These are phyloP conservation scores for Lytechinus variegatus DNA, from an alignment of 35 echinoderm and acorn worm species.

Conservation along the genomic window DNA sequence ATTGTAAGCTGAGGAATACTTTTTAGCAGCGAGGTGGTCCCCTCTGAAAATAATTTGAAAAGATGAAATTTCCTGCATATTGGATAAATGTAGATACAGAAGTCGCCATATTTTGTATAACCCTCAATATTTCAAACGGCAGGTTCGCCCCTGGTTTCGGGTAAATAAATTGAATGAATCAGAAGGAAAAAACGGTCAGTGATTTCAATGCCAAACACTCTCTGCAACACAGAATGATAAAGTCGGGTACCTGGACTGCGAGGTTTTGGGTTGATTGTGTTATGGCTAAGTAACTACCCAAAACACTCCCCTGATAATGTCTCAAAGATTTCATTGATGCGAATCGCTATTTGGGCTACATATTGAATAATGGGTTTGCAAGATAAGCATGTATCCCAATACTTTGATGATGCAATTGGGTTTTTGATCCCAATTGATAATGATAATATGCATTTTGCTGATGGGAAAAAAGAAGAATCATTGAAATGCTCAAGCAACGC, in stretches of 20 bases:
- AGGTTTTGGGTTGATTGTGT: too few relatives aligned
- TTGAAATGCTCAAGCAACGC: neutral
- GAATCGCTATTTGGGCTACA: neutral
- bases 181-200: neutral
- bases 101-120: too few relatives aligned
- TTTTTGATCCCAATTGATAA: neutral
- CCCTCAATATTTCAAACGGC: neutral
- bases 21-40: too few relatives aligned
- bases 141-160: neutral
- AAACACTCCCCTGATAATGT: neutral
- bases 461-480: neutral
- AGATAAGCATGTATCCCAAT: neutral
- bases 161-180: neutral
- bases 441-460: neutral
- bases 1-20: too few relatives aligned
- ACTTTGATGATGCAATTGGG: neutral
- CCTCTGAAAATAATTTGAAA: too few relatives aligned
- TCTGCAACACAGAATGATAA: too few relatives aligned
- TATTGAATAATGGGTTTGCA: neutral
- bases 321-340: neutral
- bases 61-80: too few relatives aligned
- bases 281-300: too few relatives aligned
- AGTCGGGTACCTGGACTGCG: too few relatives aligned
- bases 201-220: neutral
- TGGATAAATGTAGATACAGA: too few relatives aligned